phyloP scores from a whole-genome alignment of 2,113 vertebrate species.

The Sylvietta virens region DNA sequence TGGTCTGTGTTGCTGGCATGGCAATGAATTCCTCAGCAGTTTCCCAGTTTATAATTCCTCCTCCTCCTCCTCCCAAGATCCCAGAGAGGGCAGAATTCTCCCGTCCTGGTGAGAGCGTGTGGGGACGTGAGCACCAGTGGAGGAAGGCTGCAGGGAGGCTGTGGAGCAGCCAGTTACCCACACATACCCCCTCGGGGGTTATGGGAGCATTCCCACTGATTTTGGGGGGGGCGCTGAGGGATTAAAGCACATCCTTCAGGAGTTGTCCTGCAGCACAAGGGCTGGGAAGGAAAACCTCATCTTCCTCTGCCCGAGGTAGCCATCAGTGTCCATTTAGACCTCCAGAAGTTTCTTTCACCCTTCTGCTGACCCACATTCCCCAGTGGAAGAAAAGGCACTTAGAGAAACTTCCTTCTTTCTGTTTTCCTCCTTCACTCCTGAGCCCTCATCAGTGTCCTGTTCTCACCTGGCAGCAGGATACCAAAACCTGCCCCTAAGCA shows the following conservation, averaged over 20 bases:
- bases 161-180: not conserved
- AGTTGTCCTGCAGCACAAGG: accelerated
- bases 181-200: not conserved
- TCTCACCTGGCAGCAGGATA: not conserved
- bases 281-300: not conserved
- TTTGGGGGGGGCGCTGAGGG: not conserved
- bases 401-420: not conserved
- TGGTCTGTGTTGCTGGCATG: not conserved
- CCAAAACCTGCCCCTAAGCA: not conserved
- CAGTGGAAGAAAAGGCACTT: not conserved
- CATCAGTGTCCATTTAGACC: not conserved
- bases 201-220: not conserved
- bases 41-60: not conserved
- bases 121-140: accelerated
- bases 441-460: not conserved
- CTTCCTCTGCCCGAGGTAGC: not conserved
- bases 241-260: not conserved
- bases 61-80: not conserved
- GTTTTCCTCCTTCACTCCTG: not conserved
- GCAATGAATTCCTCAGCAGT: not conserved
- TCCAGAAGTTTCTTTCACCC: not conserved
- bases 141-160: not conserved
- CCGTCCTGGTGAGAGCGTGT: accelerated
- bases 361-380: not conserved
- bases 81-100: not conserved